Conservation (phyloP, 37 sponge, comb jelly and placozoan genomes). For the Crambe crambe region DNA sequence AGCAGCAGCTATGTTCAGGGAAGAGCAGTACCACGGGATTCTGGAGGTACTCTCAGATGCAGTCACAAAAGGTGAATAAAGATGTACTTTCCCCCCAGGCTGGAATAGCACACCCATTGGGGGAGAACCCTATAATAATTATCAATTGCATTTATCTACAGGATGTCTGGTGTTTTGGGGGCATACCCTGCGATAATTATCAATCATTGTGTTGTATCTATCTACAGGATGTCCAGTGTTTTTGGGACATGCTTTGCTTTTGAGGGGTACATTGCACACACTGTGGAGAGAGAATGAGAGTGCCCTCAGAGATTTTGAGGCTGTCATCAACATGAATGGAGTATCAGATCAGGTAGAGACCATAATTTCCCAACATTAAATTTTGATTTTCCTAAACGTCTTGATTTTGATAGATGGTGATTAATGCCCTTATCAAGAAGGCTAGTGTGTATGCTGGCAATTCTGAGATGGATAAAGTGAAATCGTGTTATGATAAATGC, state of each 20-base stretch:
- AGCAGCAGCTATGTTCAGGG: slow-evolving; percentile 40
- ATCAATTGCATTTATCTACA: slow-evolving; percentile 1
- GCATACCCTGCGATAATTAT: too few species aligned
- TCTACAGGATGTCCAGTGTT: slow-evolving; percentile 47
- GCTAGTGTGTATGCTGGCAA: slow-evolving; percentile 23
- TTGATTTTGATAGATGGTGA: slow-evolving; percentile 20
- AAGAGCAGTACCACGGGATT: slow-evolving; percentile 16
- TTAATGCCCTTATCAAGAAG: slow-evolving; percentile 41
- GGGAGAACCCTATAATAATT: too few species aligned
- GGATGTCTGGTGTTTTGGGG: slow-evolving; percentile 55
- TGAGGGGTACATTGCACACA: slow-evolving; percentile 40
- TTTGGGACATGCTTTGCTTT: slow-evolving; percentile 32
- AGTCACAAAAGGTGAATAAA: slow-evolving; percentile 43
- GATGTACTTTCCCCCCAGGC: too few species aligned
- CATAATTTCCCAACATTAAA: background rate
- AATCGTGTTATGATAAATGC: slow-evolving; percentile 35
- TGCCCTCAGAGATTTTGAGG: slow-evolving; percentile 39
- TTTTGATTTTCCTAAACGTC: background rate
- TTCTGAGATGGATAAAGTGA: slow-evolving; percentile 19
- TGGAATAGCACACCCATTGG: too few species aligned
- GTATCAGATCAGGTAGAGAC: background rate
- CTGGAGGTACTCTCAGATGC: slow-evolving; percentile 43
- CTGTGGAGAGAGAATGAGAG: slow-evolving; percentile 47
- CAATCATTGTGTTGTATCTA: too few species aligned
- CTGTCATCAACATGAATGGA: slow-evolving; percentile 20